Evolutionary conservation across 2,797 vertebrate genomes (phyloP).

Genomic region (Brachymystax lenok): DNA sequence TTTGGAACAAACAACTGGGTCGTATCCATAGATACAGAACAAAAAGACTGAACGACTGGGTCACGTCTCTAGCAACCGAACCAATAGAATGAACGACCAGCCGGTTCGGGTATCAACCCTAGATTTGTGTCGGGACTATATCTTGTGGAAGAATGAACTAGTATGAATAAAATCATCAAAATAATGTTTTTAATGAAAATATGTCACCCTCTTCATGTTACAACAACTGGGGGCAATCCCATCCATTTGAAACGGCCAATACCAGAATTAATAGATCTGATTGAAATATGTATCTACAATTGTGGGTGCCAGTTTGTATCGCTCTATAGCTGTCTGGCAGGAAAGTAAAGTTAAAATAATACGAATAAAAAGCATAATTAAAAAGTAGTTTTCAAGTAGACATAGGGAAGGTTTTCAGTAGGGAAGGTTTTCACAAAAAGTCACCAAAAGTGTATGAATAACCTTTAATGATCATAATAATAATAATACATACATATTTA

Average conservation of each 20-base stretch:
- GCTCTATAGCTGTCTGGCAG: not conserved
- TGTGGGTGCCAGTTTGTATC: not conserved
- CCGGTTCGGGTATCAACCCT: too few species aligned
- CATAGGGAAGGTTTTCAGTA: not conserved
- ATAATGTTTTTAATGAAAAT: too few species aligned
- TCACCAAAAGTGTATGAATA: constrained; percentile 30
- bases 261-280: not conserved
- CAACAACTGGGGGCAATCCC: not conserved
- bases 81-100: too few species aligned
- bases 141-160: too few species aligned
- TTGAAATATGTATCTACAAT: not conserved
- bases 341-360: not conserved
- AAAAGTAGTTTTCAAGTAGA: not conserved
- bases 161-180: too few species aligned
- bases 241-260: not conserved
- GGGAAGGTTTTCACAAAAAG: not conserved
- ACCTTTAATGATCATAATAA: constrained; percentile 57
- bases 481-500: constrained; percentile 25
- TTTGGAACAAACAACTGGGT: too few species aligned
- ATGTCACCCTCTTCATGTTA: not conserved
- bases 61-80: too few species aligned
- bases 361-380: not conserved
- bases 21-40: too few species aligned
- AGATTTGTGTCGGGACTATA: too few species aligned
- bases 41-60: too few species aligned